Percentiles rank a stretch among this genome's conserved stretches.
These are phyloP conservation scores for Zygogramma bicolorata DNA, from an alignment of 2,888 invertebrate species.

Conservation along the genomic window DNA sequence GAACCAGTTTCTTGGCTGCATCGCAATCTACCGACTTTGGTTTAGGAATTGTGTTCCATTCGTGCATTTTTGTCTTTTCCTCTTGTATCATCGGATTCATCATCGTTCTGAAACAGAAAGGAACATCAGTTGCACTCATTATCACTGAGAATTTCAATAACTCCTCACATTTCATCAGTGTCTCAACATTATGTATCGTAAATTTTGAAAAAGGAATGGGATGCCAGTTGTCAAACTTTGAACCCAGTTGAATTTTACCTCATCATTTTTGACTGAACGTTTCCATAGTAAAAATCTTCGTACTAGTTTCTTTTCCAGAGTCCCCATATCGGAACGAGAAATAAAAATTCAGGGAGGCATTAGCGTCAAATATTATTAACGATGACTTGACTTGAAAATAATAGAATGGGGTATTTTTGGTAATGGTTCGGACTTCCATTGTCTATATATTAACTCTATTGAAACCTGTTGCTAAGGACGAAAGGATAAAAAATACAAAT, in stretches of 20 bases:
- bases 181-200: background rate
- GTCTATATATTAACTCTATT: too few species aligned
- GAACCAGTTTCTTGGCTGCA: slow-evolving; percentile 5
- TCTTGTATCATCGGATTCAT: slow-evolving; percentile 45
- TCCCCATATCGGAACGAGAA: too few species aligned
- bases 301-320: too few species aligned
- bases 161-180: background rate
- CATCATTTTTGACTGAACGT: background rate
- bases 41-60: slow-evolving; percentile 61
- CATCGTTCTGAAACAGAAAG: slow-evolving; percentile 41
- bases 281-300: too few species aligned
- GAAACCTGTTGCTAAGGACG: too few species aligned
- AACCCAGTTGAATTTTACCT: background rate
- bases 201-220: background rate
- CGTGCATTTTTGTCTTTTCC: slow-evolving; percentile 58
- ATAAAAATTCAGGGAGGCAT: too few species aligned
- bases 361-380: too few species aligned
- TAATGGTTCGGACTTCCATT: too few species aligned
- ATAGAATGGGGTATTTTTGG: too few species aligned
- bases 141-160: background rate
- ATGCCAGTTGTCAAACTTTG: slow-evolving; percentile 5
- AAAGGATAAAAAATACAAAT: too few species aligned
- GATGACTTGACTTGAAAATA: too few species aligned
- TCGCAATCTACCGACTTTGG: slow-evolving; percentile 43
- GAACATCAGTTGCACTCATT: background rate